phyloP scores from a whole-genome alignment of 2,888 invertebrate genomes.

The Morpho achilles region DNA sequence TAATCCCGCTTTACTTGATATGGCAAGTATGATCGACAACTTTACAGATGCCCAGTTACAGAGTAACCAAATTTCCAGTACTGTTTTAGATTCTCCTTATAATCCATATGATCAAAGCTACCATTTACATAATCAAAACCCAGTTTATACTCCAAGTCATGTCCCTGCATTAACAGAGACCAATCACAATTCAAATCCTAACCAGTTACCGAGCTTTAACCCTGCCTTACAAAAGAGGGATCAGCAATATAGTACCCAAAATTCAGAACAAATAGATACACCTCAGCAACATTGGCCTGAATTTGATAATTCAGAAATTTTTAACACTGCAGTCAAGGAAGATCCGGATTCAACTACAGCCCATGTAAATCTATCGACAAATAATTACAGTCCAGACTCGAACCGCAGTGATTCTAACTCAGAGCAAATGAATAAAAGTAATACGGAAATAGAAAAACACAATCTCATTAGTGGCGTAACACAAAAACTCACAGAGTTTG shows the following conservation, averaged over 20 bases:
- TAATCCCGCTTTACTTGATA: conserved; percentile 82
- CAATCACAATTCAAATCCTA: conserved; percentile 57
- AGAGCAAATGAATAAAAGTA: conserved; percentile 52
- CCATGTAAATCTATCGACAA: conserved; percentile 66
- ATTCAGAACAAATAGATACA: conserved; percentile 38
- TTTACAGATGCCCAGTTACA: conserved; percentile 89
- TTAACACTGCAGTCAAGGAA: conserved; percentile 81
- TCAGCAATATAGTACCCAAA: conserved; percentile 44
- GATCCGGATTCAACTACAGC: conserved; percentile 88
- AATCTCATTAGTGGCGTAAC: conserved; percentile 44
- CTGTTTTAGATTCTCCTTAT: conserved; percentile 86
- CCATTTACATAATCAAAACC: conserved; percentile 82
- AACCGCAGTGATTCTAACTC: conserved; percentile 71
- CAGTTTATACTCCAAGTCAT: conserved; percentile 78
- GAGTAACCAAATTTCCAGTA: conserved; percentile 92
- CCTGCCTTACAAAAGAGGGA: conserved; percentile 65
- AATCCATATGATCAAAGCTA: conserved; percentile 81
- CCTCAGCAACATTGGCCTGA: conserved; percentile 69
- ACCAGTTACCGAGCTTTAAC: conserved; percentile 67
- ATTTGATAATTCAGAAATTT: conserved; percentile 63
- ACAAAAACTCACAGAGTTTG: conserved; percentile 65
- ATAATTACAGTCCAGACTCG: conserved; percentile 74
- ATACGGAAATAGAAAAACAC: conserved; percentile 51
- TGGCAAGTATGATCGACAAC: conserved; percentile 88
- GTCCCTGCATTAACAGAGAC: conserved; percentile 74